Evolutionary conservation across 1,140 invertebrate genomes (phyloP).

Genomic region (Leptonema lineaticorne): DNA sequence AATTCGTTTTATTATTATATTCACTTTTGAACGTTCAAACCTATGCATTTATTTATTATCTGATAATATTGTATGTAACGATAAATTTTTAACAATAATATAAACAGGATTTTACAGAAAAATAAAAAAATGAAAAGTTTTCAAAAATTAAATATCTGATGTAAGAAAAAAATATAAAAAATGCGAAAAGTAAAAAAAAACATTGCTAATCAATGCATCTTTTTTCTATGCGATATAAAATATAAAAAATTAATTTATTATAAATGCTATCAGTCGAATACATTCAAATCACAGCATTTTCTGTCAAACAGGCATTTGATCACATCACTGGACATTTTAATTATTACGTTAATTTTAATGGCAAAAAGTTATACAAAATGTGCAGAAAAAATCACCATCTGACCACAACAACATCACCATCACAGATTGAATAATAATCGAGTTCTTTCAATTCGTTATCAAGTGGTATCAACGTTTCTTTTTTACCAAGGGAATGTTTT

Average conservation of each 20-base stretch:
- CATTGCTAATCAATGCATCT: not conserved
- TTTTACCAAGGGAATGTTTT: conserved; percentile 39
- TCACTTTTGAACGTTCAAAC: too few species aligned
- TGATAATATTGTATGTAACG: too few species aligned
- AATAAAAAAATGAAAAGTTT: too few species aligned
- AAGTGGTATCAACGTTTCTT: conserved; percentile 67
- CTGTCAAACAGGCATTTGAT: conserved; percentile 2
- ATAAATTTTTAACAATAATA: too few species aligned
- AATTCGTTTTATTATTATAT: too few species aligned
- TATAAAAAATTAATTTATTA: not conserved
- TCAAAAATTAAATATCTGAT: too few species aligned
- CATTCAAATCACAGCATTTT: conserved; percentile 3
- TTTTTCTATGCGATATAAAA: not conserved
- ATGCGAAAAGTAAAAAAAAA: too few species aligned
- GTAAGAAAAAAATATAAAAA: too few species aligned
- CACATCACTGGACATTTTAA: not conserved
- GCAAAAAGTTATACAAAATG: not conserved
- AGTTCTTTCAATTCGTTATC: conserved; percentile 81
- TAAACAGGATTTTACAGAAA: too few species aligned
- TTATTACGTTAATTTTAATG: not conserved
- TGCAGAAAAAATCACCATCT: conserved; percentile 64
- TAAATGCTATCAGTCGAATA: conserved; percentile 11
- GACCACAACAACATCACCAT: conserved; percentile 76
- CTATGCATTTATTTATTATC: too few species aligned
- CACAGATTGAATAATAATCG: conserved; percentile 80